phyloP scores from a whole-genome alignment of 1,140 invertebrate species.

The Glossosoma conforme region DNA sequence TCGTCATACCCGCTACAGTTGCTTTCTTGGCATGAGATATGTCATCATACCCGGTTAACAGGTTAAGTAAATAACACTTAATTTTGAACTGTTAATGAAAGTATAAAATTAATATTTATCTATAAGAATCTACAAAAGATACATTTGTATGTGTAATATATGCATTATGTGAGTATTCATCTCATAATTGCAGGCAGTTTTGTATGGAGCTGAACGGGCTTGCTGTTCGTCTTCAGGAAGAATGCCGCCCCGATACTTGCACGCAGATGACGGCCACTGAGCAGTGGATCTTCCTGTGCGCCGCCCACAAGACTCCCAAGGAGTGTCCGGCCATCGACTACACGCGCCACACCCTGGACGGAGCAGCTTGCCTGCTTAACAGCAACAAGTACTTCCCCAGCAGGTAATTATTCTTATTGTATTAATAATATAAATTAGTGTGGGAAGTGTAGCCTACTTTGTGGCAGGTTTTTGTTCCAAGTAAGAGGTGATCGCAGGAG shows the following conservation, averaged over 20 bases:
- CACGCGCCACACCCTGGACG: slow-evolving; percentile 98
- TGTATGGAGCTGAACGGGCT: slow-evolving; percentile 98
- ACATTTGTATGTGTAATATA: neutral
- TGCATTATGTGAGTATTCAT: neutral
- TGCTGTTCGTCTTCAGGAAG: slow-evolving; percentile 86
- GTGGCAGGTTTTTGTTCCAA: too few species aligned
- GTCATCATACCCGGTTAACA: too few species aligned
- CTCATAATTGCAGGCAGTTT: slow-evolving; percentile 74
- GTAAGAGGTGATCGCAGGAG: too few species aligned
- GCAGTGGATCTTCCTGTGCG: slow-evolving; percentile 99
- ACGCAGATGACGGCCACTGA: slow-evolving; percentile 99
- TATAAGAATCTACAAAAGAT: neutral
- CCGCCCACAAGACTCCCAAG: slow-evolving; percentile 99
- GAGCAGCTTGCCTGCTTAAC: slow-evolving; percentile 96
- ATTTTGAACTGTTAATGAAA: too few species aligned
- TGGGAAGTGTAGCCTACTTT: too few species aligned
- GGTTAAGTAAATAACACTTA: too few species aligned
- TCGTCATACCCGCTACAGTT: too few species aligned
- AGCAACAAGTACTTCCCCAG: slow-evolving; percentile 99
- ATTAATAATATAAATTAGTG: too few species aligned
- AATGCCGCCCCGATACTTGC: slow-evolving; percentile 95
- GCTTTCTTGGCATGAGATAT: too few species aligned
- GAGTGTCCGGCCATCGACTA: slow-evolving; percentile 99
- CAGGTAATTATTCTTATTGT: too few species aligned
- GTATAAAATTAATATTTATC: too few species aligned